These are phyloP conservation scores for Rhea americana DNA, from an alignment of 2,113 vertebrate species.

Conservation along the genomic window DNA sequence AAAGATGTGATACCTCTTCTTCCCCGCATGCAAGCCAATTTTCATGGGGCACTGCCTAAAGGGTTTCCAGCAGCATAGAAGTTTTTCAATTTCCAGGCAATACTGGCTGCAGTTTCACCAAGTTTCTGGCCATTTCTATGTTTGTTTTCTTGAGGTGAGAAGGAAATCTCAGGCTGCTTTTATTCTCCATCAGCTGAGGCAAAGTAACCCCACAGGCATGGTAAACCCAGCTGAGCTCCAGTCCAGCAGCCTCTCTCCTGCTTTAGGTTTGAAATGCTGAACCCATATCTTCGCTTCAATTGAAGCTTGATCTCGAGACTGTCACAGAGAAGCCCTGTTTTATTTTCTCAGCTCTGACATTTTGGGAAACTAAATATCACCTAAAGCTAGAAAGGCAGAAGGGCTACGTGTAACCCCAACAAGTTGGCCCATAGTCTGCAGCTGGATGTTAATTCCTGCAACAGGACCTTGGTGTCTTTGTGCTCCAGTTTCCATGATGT, in stretches of 20 bases:
- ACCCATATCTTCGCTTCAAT: neutral
- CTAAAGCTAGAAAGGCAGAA: neutral
- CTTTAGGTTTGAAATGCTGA: neutral
- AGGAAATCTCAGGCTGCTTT: neutral
- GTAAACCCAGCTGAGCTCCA: neutral
- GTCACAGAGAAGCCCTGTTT: neutral
- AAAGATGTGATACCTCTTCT: neutral
- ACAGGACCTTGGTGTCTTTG: neutral
- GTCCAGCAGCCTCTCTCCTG: neutral
- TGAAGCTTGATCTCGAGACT: neutral
- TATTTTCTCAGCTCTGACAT: neutral
- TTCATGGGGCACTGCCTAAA: neutral
- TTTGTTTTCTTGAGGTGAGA: neutral
- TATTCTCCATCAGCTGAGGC: neutral
- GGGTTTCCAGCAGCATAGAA: neutral
- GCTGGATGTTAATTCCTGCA: neutral
- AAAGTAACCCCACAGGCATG: neutral
- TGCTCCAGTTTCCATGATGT: neutral
- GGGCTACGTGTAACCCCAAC: no score
- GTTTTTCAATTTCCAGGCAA: neutral
- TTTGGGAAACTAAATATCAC: neutral
- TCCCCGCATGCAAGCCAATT: neutral
- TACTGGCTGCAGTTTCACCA: neutral
- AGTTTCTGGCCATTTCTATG: neutral
- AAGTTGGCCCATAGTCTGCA: neutral